phyloP scores from a whole-genome alignment of 2,888 invertebrate genomes.

The Seira ritae region DNA sequence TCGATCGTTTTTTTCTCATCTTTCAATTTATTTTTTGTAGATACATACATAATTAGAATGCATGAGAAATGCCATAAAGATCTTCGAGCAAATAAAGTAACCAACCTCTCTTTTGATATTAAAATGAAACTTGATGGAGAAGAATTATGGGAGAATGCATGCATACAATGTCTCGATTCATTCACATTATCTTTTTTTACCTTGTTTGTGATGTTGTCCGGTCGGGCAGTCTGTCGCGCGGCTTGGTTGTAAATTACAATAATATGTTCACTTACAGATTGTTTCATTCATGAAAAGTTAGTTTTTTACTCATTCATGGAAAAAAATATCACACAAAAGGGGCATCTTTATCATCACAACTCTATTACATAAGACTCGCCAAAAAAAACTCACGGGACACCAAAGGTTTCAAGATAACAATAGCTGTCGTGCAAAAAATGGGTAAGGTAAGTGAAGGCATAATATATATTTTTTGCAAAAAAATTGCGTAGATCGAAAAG shows the following conservation, averaged over 20 bases:
- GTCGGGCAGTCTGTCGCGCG: background rate
- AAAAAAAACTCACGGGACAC: too few relatives aligned
- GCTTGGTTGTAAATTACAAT: constrained; percentile 29
- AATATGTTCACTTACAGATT: constrained; percentile 16
- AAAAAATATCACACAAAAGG: constrained; percentile 21
- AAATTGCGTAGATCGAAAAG: too few relatives aligned
- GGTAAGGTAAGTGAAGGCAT: too few relatives aligned
- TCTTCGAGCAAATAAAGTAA: background rate
- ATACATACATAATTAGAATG: background rate
- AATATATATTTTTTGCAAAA: too few relatives aligned
- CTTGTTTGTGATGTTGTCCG: constrained; percentile 13
- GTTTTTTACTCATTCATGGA: constrained; percentile 56
- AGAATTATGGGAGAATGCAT: constrained; percentile 5
- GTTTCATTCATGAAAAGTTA: constrained; percentile 23
- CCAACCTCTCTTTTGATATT: constrained; percentile 48
- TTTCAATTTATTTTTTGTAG: background rate
- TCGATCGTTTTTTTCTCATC: background rate
- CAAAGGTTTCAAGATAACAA: too few relatives aligned
- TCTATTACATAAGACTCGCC: constrained; percentile 55
- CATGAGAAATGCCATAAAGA: background rate
- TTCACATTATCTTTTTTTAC: constrained; percentile 15
- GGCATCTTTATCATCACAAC: too few relatives aligned
- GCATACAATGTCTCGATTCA: constrained; percentile 15
- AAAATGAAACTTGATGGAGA: constrained; percentile 50
- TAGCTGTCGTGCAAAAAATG: too few relatives aligned